Conservation (phyloP, 2,113 vertebrate genomes). For the Catharus minimus region DNA sequence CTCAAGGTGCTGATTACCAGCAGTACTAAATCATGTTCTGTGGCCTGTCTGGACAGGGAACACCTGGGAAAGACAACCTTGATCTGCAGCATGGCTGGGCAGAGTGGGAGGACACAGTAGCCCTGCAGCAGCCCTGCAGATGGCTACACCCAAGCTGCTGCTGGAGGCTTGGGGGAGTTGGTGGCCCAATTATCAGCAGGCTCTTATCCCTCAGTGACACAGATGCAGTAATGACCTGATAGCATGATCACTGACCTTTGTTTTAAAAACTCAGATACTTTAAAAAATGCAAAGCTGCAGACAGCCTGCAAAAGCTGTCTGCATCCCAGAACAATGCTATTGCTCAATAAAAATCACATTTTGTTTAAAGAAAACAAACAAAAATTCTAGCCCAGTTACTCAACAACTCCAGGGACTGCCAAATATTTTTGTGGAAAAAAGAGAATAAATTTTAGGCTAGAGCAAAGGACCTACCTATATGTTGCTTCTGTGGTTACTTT, state of each 20-base stretch:
- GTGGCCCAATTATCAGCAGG: neutral
- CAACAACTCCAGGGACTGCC: conserved; percentile 29
- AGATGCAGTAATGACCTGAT: conserved; percentile 31
- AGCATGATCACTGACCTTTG: conserved; percentile 41
- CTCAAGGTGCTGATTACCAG: conserved; percentile 38
- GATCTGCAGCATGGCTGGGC: neutral
- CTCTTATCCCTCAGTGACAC: neutral
- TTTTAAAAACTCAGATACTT: conserved; percentile 45
- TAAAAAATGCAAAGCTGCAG: conserved; percentile 40
- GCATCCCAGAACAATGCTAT: conserved; percentile 53
- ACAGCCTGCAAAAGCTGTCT: conserved; percentile 57
- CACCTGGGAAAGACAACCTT: neutral
- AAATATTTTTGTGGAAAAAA: neutral
- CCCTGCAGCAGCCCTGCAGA: conserved; percentile 32
- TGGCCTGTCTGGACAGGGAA: conserved; percentile 7
- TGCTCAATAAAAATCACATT: conserved; percentile 54
- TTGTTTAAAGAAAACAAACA: conserved; percentile 58
- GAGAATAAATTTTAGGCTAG: neutral
- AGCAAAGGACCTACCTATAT: conserved; percentile 18
- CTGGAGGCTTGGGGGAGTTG: neutral
- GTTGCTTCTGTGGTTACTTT: neutral
- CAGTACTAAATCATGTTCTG: neutral
- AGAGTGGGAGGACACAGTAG: neutral
- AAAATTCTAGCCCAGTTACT: conserved; percentile 56
- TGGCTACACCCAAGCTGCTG: conserved; percentile 2